Conservation (phyloP, 2,888 invertebrate species). For the Leucania comma region DNA sequence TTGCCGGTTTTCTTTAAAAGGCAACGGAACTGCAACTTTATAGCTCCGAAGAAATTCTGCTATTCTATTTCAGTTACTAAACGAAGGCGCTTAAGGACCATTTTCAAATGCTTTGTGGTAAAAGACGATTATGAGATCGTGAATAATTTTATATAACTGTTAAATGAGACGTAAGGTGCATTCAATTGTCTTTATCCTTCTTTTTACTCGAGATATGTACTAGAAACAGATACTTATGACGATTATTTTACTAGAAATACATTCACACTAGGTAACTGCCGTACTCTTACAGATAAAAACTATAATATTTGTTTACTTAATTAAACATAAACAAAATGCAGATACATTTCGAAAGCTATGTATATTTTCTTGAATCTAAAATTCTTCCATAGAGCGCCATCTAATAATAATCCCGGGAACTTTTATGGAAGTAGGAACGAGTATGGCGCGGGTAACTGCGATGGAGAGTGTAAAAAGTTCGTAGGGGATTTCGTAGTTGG, state of each 20-base stretch:
- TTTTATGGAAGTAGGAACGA: conserved; percentile 41
- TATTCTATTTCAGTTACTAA: conserved; percentile 23
- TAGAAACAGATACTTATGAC: too few species aligned
- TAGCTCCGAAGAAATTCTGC: conserved; percentile 12
- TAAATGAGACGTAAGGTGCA: conserved; percentile 38
- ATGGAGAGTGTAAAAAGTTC: conserved; percentile 1
- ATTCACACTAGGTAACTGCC: not conserved
- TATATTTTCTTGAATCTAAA: not conserved
- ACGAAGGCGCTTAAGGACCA: not conserved
- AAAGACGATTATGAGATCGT: conserved; percentile 38
- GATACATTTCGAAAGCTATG: rapidly evolving
- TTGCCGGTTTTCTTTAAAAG: conserved; percentile 38
- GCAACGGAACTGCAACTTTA: conserved; percentile 46
- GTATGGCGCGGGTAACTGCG: conserved; percentile 35
- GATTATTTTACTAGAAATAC: not conserved
- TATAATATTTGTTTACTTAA: not conserved
- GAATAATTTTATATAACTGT: conserved; percentile 51
- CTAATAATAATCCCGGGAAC: conserved; percentile 57
- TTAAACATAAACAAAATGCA: not conserved
- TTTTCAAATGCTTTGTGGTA: conserved; percentile 1
- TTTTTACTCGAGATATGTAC: conserved; percentile 4
- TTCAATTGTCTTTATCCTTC: conserved; percentile 28
- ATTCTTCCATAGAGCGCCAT: conserved; percentile 63
- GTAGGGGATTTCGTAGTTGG: not conserved
- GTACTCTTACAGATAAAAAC: not conserved